Base-by-base conservation (phyloP, 2,797 vertebrate species). In the Thalassophryne amazonica region DNA sequence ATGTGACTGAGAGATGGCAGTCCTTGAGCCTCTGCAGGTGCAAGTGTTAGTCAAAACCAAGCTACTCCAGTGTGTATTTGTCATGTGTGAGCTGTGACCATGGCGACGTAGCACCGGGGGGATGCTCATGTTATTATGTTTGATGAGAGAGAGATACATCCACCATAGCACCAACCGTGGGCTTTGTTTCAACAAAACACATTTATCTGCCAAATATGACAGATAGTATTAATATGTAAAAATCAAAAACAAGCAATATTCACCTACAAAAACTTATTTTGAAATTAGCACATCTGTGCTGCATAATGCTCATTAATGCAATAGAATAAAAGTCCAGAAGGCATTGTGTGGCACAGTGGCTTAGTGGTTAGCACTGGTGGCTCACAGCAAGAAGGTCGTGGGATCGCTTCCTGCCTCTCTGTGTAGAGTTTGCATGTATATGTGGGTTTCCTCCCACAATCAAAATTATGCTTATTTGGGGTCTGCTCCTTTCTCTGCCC, bases 61-160 rank as follows among this genome's bases (percentile, higher is more conserved):
- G 56, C 38, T 67, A 49, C 27, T 38, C 74, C 71, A 69, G 83
- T 82, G 80, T 84, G 80, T 69, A 56, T 80, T 77, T 80, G 70
- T 69, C 59, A 8, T 65, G 65, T 78, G 72, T 45, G 60, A 66
- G 60, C 29, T 67, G 84, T 88, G 69, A 64, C 84, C 83, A 88
- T 88, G 86, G 83, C 63, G 74, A 88, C 78, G 28, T 61, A 58
- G 66, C 70, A 69, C 43, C 47, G 70, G 69, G 73, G 76, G 81
- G 69, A 79, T 20, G 11, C 23, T 57, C 28, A 48, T 33, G 46
- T 70, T 69, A 73, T 73, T 73, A 72, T 83, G 73, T 56, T n/a
- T 63, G 68, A 81, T 77, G 38, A 73, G 66, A 73, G 43, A 57
- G 61, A 39, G 43, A 62, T 51, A 78, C 33, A 54, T 35, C 63